Evolutionary conservation across 1,140 invertebrate species (phyloP).

Genomic region (Orchestia grillus): DNA sequence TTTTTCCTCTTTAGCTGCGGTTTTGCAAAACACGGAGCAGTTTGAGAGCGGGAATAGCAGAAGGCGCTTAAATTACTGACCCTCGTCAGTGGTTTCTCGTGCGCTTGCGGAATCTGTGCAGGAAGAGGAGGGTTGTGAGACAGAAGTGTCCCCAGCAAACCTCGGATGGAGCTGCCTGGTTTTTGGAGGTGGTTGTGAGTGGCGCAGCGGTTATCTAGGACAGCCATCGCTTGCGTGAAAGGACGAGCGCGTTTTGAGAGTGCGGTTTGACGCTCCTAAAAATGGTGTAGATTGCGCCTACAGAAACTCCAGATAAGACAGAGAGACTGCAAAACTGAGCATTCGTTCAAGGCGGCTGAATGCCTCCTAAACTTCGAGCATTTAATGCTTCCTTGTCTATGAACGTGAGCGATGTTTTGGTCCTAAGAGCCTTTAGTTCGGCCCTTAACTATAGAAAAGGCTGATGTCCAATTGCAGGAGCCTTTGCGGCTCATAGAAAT

Average conservation of each 20-base stretch:
- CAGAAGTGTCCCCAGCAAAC: not conserved
- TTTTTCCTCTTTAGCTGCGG: not conserved
- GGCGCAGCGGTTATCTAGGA: not conserved
- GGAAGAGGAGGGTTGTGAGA: not conserved
- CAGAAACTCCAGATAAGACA: constrained; percentile 5
- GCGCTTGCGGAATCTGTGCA: not conserved
- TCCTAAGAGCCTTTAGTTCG: not conserved
- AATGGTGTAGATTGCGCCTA: not conserved
- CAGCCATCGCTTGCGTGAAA: not conserved
- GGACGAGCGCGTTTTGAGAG: not conserved
- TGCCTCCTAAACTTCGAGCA: constrained; percentile 6
- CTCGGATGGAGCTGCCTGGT: not conserved
- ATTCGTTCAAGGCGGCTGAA: not conserved
- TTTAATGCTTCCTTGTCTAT: not conserved
- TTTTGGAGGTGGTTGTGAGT: not conserved
- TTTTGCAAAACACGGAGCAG: not conserved
- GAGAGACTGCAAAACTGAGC: not conserved
- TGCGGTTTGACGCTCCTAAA: not conserved
- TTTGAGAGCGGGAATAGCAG: not conserved
- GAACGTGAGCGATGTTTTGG: not conserved
- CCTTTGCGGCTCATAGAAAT: not conserved
- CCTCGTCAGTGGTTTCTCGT: not conserved
- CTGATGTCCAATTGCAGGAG: not conserved
- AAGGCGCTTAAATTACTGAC: not conserved
- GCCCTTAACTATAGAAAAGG: not conserved